Base-by-base conservation (phyloP, 2,113 vertebrate species). In the Psettodes erumei region DNA sequence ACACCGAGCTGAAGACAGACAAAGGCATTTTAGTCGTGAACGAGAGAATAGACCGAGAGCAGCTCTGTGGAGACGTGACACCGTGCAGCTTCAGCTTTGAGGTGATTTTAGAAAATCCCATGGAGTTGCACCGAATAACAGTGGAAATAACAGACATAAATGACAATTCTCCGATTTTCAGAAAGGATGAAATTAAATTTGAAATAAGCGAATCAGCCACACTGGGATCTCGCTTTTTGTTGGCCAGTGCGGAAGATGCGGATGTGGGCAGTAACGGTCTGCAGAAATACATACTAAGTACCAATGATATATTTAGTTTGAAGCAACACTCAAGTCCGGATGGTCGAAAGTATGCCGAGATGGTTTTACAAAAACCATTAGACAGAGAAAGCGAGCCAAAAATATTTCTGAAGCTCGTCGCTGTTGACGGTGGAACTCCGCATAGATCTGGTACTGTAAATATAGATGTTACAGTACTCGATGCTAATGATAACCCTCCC, bases 341-440 rank as follows among this genome's bases (percentile, higher is more conserved):
- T 47, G 81, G 90, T 5, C 9, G 64, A 11, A 91, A 75, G 21
- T 85, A 84, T 65, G 84, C 80, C 1, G 88, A 90, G 13, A 81
- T 92, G 61, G 51, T 88, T 0, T 56, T 92, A 54, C 79, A 86
- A 55, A 90, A 85, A 35, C 15, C 71, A 0, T 68, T 91, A 56
- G 84, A 90, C 53, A 77, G 88, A 78, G 95, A 96, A 87, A 84
- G 81, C 7, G 82, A 94, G 60, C 82, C 15, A 23, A 67, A 43
- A 54, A 78, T 64, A 13, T 73, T 35, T 7, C 21, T 90, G 0
- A 72, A 80, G 27, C 79, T 90, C 25, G 78, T 86, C 1, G 82
- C 86, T 30, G 25, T 74, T 25, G 89, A 90, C 21, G 89, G 87
- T 6, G 89, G 89, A 9, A 69, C 71, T 23, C 87, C 89, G 8